A percentile compares a stretch with the other conserved stretches of the same genome.
Conservation (phyloP, 2,888 invertebrate genomes). For the Conops quadrifasciatus region DNA sequence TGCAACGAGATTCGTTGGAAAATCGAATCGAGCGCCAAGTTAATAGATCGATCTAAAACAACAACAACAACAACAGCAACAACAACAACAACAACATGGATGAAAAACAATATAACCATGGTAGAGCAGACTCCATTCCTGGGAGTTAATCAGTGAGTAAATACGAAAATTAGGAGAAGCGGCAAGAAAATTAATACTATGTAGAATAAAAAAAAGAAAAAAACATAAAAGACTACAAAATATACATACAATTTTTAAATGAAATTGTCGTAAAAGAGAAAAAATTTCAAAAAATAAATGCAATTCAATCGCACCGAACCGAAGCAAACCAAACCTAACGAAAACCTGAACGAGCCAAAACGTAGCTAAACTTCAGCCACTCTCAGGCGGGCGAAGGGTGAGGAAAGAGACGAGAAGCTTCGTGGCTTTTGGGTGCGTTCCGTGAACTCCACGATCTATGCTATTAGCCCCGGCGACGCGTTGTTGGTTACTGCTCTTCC, state of each 20-base stretch:
- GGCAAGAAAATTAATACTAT: neutral
- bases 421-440: constrained; percentile 65
- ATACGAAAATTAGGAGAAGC: neutral
- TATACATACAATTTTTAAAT: too few relatives aligned
- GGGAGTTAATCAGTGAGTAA: too few relatives aligned
- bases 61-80: constrained; percentile 31
- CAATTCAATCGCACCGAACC: constrained; percentile 45
- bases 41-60: constrained; percentile 50
- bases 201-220: neutral
- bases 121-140: neutral
- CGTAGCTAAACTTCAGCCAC: constrained; percentile 6
- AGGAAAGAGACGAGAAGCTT: constrained; percentile 26
- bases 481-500: constrained; percentile 12
- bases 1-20: constrained; percentile 1
- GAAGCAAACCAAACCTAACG: constrained; percentile 34
- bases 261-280: too few relatives aligned
- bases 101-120: neutral
- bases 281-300: neutral
- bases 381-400: neutral
- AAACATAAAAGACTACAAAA: constrained; percentile 24
- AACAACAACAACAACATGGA: neutral
- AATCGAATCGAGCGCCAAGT: too few relatives aligned
- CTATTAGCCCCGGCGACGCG: constrained; percentile 35
- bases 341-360: constrained; percentile 39
- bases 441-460: constrained; percentile 64